Evolutionary conservation across 1,140 invertebrate genomes (phyloP).

Genomic region (Drosophila cardini): DNA sequence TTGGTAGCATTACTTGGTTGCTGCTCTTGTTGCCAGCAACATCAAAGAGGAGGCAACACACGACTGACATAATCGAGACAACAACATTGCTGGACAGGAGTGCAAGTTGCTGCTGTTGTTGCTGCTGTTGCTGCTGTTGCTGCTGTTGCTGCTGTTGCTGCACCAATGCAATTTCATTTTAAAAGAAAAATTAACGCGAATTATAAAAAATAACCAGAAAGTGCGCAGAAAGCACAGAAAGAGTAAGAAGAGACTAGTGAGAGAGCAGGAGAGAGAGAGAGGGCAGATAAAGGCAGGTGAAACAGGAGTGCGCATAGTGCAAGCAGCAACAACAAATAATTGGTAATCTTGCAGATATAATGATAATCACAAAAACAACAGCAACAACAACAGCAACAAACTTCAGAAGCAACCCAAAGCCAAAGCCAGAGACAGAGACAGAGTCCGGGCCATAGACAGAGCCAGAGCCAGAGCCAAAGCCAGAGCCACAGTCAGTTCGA

Average conservation of each 20-base stretch:
- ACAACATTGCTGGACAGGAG: constrained; percentile 60
- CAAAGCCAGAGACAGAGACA: constrained; percentile 26
- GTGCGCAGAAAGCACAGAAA: constrained; percentile 34
- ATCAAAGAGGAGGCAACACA: constrained; percentile 78
- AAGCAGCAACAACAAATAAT: constrained; percentile 71
- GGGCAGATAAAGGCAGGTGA: neutral
- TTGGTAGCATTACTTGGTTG: constrained; percentile 17
- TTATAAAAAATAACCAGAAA: constrained; percentile 79
- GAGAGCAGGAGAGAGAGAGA: neutral
- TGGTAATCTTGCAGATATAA: constrained; percentile 81
- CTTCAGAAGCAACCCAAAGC: constrained; percentile 30
- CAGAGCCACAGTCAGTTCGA: constrained; percentile 39
- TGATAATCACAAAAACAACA: constrained; percentile 79
- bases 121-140: constrained; percentile 26
- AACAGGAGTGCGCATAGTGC: constrained; percentile 57
- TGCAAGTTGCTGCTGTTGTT: constrained; percentile 38
- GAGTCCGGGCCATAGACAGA: constrained; percentile 10
- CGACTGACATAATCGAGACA: constrained; percentile 80
- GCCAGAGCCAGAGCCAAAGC: constrained; percentile 5
- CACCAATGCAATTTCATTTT: constrained; percentile 75
- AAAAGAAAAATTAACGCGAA: constrained; percentile 82
- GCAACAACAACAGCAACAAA: constrained; percentile 44
- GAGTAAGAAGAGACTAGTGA: neutral
- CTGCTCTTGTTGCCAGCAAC: constrained; percentile 49
- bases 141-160: constrained; percentile 37